These are phyloP conservation scores for Agonum fuliginosum DNA, from an alignment of 2,888 invertebrate genomes.

Conservation along the genomic window DNA sequence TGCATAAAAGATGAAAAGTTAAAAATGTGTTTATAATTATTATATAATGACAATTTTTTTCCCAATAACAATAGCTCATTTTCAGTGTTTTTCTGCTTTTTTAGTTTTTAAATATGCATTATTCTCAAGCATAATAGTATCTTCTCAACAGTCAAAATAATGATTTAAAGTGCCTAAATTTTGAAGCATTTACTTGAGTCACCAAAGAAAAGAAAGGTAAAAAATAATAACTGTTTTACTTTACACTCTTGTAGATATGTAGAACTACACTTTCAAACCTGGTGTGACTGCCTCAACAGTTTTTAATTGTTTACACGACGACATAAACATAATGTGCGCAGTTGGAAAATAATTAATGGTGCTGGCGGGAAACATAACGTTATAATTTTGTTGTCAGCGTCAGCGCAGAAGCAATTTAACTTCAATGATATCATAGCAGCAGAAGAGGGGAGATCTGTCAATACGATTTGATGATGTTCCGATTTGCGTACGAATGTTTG, in stretches of 20 bases:
- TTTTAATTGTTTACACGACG: not conserved
- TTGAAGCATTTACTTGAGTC: not conserved
- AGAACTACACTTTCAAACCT: not conserved
- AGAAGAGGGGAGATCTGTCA: too few species aligned
- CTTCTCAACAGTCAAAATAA: not conserved
- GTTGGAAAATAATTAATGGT: not conserved
- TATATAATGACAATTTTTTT: not conserved
- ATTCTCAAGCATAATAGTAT: not conserved
- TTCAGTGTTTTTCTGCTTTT: not conserved
- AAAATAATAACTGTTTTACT: constrained; percentile 2
- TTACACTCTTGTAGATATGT: constrained; percentile 2
- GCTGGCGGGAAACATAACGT: not conserved
- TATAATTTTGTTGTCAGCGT: not conserved
- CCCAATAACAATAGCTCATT: not conserved
- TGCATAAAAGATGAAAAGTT: not conserved
- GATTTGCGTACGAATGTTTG: not conserved
- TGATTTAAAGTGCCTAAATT: not conserved
- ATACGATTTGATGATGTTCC: not conserved
- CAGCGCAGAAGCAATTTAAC: not conserved
- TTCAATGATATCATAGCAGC: not conserved
- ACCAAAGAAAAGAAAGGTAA: not conserved
- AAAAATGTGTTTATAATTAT: not conserved
- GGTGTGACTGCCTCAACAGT: constrained; percentile 2
- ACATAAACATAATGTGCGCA: not conserved
- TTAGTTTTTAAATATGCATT: not conserved